Evolutionary conservation across 2,797 vertebrate genomes (phyloP), one percentile per base, ranked within the genome.

Genomic region (Knipowitschia caucasica): DNA sequence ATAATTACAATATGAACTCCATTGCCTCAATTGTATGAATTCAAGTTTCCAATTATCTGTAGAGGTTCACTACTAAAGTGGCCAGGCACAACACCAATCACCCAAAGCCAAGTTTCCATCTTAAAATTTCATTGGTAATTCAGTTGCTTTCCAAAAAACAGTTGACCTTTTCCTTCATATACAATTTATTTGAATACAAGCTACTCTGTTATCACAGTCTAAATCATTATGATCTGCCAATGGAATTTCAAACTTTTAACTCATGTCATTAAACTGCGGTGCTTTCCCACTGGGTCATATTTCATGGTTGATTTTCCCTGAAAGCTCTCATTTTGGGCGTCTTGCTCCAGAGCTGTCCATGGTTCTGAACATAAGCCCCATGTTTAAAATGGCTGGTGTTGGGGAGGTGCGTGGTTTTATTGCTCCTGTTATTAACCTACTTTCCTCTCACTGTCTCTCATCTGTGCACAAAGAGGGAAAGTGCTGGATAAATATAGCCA

Each of bases 401-500:
- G 57, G 57, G 77, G 71, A 69, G 69, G 68, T 69, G 69, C 33
- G 3, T 20, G 45, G 71, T 77, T 80, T 77, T 80, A 70, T 73
- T 64, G 66, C 64, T 62, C 68, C 77, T 76, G 49, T 74, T 85
- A 8, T 88, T 87, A 88, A 84, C 84, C 84, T 85, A 87, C 85
- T 88, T 85, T 85, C 77, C 53, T 51, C 69, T 39, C 47, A 55
- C 60, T 8, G 12, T 6, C 72, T 75, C 64, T 79, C 66, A 75
- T 80, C 53, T 58, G 65, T 71, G 68, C 62, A 47, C 53, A 18
- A 51, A 57, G 67, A 77, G n/a, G 57, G 75, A 78, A 71, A 85
- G 82, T 72, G 70, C 78, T 62, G 73, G 79, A 75, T 82, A 86
- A 73, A 85, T 77, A 82, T 83, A 84, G 73, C 52, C 39, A 43